Evolutionary conservation across 2,888 invertebrate species (phyloP), one percentile per base, ranked within the genome.

Genomic region (Tipula lateralis): DNA sequence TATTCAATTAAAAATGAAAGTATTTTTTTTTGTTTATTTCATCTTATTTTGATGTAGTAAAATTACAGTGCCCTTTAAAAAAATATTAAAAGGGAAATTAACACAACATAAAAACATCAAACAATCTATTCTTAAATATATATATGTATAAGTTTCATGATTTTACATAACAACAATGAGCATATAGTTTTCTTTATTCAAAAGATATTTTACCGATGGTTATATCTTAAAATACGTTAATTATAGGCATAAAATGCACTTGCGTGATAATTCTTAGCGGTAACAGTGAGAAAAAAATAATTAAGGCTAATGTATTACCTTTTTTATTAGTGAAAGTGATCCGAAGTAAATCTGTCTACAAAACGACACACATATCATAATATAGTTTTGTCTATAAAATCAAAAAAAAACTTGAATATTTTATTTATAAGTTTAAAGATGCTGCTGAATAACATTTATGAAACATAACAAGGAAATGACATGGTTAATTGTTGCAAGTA

Each of bases 1-100:
- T 66, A 66, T 66, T 66, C 66, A 66, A 66, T 66, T 66, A 66
- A 66, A 66, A 66, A 66, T 66, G 66, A 66, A 66, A 66, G 66
- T 66, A 66, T 9, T 13, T 16, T 19, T n/a, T 50, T 19, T 24
- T 66, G 66, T 66, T 66, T 66, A 24, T 66, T 66, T 24, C 19
- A 66, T 66, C 66, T 19, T 66, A 24, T 19, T 24, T 24, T 19
- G n/a, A n/a, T n/a, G 19, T 66, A 66, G 24, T 66, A 24, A 66
- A 66, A 66, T 66, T 66, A 66, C 9, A 24, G 19, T 66, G 66
- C 66, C 66, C 66, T 66, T 66, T 66, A 16, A 19, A 66, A 66
- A 66, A 66, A 24, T 66, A 66, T n/a, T n/a, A 66, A 66, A 66
- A 66, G 66, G 66, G 66, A 66, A 66, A 66, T 66, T 66, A 66